Base-by-base conservation (phyloP, 2,797 vertebrate genomes). In the Fundulus diaphanus region DNA sequence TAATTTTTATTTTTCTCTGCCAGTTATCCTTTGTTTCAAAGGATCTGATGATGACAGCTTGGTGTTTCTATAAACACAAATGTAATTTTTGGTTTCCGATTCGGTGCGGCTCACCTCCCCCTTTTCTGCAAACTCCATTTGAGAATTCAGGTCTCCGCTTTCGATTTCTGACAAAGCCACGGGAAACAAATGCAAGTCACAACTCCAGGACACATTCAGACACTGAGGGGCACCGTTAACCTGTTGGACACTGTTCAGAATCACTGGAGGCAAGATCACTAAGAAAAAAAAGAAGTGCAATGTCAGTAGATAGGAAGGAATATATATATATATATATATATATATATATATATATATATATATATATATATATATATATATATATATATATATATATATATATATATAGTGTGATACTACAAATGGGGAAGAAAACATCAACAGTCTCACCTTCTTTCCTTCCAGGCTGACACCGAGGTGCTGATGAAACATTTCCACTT, bases 231-330 rank as follows among this genome's bases (percentile, higher is more conserved):
- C 77, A 8, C 77, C 77, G 0, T 1, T 12, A 16, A 91, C 79
- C 0, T 79, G 33, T 2, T 35, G 2, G 0, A 91, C 35, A 0
- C 5, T 40, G 20, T 12, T 29, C 72, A 95, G 54, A 11, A 0
- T 20, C 0, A 63, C 91, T 2, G 90, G 76, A 67, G 76, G 78
- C 78, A 95, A 76, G 77, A 81, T 90, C 57, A 90, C 94, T 95
- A 82, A 61, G 68, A 42, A 40, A 67, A 54, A 67, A 16, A 68
- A 27, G 52, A 54, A 73, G 24, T 18, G 37, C 42, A 48, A 46
- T 7, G 57, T 73, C 24, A 83, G 20, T 37, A 7, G 68, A 40
- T 37, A 15, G 3, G 12, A 33, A 8, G 42, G 3, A 3, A 72
- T 44, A n/a, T n/a, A 48, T 27, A 35, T n/a, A n/a, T n/a, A n/a